Evolutionary conservation across 2,113 vertebrate genomes (phyloP), one percentile per base, ranked within the genome.

Genomic region (Cyprinodon tularosa): DNA sequence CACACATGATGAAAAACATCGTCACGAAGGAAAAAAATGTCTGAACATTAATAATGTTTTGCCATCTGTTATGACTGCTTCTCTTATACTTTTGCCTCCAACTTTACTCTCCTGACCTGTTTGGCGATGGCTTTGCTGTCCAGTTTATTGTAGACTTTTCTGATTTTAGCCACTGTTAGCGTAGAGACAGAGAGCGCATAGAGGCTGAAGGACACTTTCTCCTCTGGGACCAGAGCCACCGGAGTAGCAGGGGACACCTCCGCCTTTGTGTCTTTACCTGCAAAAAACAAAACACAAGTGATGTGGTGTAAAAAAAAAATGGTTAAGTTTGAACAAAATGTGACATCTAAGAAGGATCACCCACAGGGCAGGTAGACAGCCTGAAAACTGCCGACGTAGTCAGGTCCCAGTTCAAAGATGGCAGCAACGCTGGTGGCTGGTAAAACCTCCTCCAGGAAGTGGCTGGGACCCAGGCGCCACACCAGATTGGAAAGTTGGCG

Each of bases 111-210:
- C 11, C 83, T 81, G 66, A 99, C 98, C 97, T 99, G 98, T 68
- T 99, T 99, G 62, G 98, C 97, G 59, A 99, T 98, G 87, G 98
- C 97, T 93, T 99, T 99, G 91, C 97, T 98, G 79, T 99, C 98
- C 90, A 98, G 86, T 66, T 99, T 99, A 93, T 99, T 99, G 93
- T 98, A 99, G 76, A 96, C 94, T 81, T 99, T 99, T 76, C 98
- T 94, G 89, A 99, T 98, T 88, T 96, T 98, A 70, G 97, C 97
- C 77, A 99, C 97, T 0, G 98, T 99, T 65, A 99, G 95, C 1
- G 96, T 94, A 14, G 97, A 97, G 71, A 97, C 96, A 0, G 98
- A 99, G 44, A 98, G 94, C 0, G 96, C 96, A 62, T 95, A 98
- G 20, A 99, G 95, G 42, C 97, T 97, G 89, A 99, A 98, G 9